Conservation (phyloP, 1,140 invertebrate genomes). For the Gonatopus flavifemur region DNA sequence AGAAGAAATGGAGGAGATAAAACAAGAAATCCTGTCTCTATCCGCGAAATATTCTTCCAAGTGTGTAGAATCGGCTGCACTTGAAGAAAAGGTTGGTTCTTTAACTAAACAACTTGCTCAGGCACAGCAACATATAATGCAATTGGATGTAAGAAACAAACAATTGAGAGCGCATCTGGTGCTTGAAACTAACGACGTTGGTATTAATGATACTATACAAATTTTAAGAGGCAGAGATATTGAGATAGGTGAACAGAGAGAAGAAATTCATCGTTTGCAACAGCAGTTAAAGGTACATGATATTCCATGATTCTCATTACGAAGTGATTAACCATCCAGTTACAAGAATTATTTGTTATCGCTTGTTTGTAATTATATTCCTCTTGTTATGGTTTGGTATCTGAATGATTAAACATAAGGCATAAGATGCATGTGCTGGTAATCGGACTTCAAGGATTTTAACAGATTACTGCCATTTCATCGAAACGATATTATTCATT, state of each 20-base stretch:
- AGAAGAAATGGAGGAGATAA: slow-evolving; percentile 81
- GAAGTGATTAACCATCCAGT: too few species aligned
- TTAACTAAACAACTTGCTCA: slow-evolving; percentile 77
- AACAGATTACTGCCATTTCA: too few species aligned
- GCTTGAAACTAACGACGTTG: slow-evolving; percentile 59
- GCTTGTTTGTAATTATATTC: too few species aligned
- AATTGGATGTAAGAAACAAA: slow-evolving; percentile 76
- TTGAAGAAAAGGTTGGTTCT: slow-evolving; percentile 80
- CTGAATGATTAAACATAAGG: too few species aligned
- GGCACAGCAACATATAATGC: slow-evolving; percentile 77
- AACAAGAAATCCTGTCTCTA: slow-evolving; percentile 81
- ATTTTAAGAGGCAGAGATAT: slow-evolving; percentile 48
- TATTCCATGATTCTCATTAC: too few species aligned
- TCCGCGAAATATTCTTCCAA: slow-evolving; percentile 90
- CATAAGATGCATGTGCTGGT: too few species aligned
- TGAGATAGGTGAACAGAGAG: slow-evolving; percentile 51
- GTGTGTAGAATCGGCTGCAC: slow-evolving; percentile 83
- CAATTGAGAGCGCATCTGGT: slow-evolving; percentile 74
- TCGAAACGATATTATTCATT: too few species aligned
- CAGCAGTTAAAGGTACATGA: slow-evolving; percentile 50
- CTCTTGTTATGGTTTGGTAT: too few species aligned
- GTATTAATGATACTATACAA: slow-evolving; percentile 46
- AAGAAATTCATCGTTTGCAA: slow-evolving; percentile 54
- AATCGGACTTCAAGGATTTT: too few species aligned
- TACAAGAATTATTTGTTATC: too few species aligned